Percentiles rank a stretch among this genome's conserved stretches.
Conservation (phyloP, 35 echinoderm and acorn worm genomes). For the Lytechinus pictus region DNA sequence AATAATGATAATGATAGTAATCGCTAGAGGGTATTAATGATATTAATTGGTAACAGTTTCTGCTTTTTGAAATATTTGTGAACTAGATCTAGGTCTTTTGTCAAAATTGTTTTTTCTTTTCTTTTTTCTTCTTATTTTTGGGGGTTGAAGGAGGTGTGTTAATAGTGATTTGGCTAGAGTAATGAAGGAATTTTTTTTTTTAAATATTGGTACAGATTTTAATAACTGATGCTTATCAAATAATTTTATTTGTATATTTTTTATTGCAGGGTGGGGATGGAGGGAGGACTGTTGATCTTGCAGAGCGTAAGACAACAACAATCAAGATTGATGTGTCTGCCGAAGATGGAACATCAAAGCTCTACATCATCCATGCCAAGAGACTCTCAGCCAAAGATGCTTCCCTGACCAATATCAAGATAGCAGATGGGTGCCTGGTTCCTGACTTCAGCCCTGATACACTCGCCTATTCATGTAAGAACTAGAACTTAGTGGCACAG, state of each 20-base stretch:
- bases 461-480: conserved; percentile 75
- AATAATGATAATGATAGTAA: too few relatives aligned
- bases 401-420: conserved; percentile 68
- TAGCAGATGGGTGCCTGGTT: conserved; percentile 63
- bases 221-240: too few relatives aligned
- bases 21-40: too few relatives aligned
- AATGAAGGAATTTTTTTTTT: neutral
- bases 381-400: conserved; percentile 90
- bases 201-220: neutral
- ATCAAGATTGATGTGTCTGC: conserved; percentile 95
- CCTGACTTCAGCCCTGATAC: conserved; percentile 77
- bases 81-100: too few relatives aligned
- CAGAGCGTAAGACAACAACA: conserved; percentile 72
- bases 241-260: too few relatives aligned
- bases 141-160: too few relatives aligned
- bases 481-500: neutral
- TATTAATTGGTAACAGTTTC: too few relatives aligned
- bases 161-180: too few relatives aligned
- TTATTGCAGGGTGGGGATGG: conserved; percentile 77
- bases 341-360: conserved; percentile 95
- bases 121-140: too few relatives aligned
- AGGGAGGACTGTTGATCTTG: conserved; percentile 75
- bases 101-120: too few relatives aligned
- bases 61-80: too few relatives aligned
- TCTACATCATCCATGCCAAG: conserved; percentile 85